phyloP scores from a whole-genome alignment of 2,113 vertebrate genomes.

The Sitta europaea region DNA sequence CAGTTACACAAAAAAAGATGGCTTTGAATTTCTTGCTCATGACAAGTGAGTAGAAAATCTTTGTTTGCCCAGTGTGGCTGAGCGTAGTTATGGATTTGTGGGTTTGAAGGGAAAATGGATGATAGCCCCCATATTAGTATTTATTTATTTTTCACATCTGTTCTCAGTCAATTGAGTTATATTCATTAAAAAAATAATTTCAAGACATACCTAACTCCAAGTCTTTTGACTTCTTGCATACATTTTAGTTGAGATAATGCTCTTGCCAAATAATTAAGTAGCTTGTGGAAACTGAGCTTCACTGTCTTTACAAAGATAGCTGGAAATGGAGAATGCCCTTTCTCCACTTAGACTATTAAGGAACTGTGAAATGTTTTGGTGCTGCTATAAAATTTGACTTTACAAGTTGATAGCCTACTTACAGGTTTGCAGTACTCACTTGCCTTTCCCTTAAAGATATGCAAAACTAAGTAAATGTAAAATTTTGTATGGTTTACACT shows the following conservation, averaged over 20 bases:
- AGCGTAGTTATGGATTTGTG: not conserved
- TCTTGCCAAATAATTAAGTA: not conserved
- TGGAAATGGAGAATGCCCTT: not conserved
- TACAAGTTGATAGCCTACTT: not conserved
- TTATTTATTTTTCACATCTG: not conserved
- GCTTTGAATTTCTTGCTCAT: not conserved
- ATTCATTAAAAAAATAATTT: not conserved
- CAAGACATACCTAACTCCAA: not conserved
- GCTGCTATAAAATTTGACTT: not conserved
- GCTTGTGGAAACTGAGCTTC: not conserved
- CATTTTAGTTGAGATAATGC: not conserved
- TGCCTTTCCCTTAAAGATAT: not conserved
- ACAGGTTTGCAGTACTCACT: not conserved
- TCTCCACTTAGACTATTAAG: not conserved
- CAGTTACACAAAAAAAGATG: not conserved
- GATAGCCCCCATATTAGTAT: not conserved
- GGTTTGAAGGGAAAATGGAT: not conserved
- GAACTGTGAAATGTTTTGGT: not conserved
- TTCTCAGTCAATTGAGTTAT: not conserved
- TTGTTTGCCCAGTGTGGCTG: not conserved
- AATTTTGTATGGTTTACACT: not conserved
- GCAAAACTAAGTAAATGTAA: not conserved
- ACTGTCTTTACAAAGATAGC: not conserved
- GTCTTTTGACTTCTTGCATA: not conserved
- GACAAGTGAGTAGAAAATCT: not conserved